phyloP scores from a whole-genome alignment of 2,113 vertebrate species.

The Aegithalos caudatus region DNA sequence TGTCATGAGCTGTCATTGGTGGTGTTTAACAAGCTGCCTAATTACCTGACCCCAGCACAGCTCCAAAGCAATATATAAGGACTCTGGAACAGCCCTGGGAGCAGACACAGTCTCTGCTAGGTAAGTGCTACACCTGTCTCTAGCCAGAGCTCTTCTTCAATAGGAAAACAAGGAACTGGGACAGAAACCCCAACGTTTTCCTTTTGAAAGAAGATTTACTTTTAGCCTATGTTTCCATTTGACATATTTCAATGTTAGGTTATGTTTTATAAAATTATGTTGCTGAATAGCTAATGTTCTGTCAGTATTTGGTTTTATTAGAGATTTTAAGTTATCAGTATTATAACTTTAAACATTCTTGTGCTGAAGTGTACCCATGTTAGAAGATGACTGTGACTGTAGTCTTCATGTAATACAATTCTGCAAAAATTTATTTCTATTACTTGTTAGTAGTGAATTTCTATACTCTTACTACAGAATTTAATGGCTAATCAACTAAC shows the following conservation, averaged over 20 bases:
- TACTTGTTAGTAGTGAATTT: background rate
- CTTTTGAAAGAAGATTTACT: background rate
- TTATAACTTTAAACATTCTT: background rate
- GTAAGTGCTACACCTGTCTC: slow-evolving; percentile 67
- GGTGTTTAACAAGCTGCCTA: slow-evolving; percentile 70
- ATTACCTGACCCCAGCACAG: slow-evolving; percentile 62
- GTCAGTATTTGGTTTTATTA: background rate
- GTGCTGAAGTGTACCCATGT: background rate
- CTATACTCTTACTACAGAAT: background rate
- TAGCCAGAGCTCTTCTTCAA: background rate
- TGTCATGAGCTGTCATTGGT: slow-evolving; percentile 75
- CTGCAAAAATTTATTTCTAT: background rate
- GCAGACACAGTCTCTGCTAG: slow-evolving; percentile 37
- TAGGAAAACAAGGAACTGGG: background rate
- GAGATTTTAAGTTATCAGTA: background rate
- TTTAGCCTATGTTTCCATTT: background rate
- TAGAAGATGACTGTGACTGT: background rate
- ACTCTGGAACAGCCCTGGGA: slow-evolving; percentile 7
- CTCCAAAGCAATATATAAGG: slow-evolving; percentile 73
- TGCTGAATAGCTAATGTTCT: background rate
- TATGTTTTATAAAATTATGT: background rate
- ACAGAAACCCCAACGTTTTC: background rate
- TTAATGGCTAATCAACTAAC: background rate
- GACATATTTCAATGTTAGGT: background rate
- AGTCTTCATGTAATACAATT: background rate